A percentile compares a stretch with the other conserved stretches of the same genome.
These are phyloP conservation scores for Eupelmus urozonus DNA, from an alignment of 2,888 invertebrate genomes.

Conservation along the genomic window DNA sequence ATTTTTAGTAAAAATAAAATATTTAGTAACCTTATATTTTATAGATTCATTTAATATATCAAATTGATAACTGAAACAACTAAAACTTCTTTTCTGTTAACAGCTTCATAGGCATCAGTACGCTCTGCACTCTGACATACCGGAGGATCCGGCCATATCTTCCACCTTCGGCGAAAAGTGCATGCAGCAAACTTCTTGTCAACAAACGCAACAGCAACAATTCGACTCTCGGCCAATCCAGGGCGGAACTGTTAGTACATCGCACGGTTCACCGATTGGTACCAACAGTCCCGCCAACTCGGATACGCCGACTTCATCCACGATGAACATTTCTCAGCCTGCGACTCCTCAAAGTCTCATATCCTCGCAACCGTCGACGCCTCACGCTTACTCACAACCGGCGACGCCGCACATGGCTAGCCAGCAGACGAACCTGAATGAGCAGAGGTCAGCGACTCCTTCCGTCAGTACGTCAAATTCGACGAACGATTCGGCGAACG, in stretches of 20 bases:
- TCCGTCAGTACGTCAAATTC: conserved; percentile 63
- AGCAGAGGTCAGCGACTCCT: conserved; percentile 69
- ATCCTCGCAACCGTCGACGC: conserved; percentile 74
- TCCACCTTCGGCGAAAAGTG: conserved; percentile 83
- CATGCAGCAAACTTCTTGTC: conserved; percentile 55
- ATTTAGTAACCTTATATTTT: neutral
- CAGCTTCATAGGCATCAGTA: conserved; percentile 64
- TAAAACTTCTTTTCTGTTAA: neutral
- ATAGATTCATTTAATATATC: too few relatives aligned
- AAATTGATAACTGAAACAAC: neutral
- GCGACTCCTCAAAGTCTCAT: conserved; percentile 73
- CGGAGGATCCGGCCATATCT: conserved; percentile 83
- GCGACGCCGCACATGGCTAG: conserved; percentile 72
- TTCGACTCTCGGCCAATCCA: conserved; percentile 87
- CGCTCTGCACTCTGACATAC: conserved; percentile 70
- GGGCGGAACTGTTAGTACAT: conserved; percentile 90
- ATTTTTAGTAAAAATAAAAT: neutral
- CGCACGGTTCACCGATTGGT: conserved; percentile 85
- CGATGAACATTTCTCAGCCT: conserved; percentile 71
- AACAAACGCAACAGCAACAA: conserved; percentile 70
- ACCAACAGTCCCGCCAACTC: conserved; percentile 80
- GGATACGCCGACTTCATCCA: conserved; percentile 75
- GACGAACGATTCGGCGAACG: conserved; percentile 65
- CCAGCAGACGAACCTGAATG: conserved; percentile 61
- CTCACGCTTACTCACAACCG: conserved; percentile 74